These are phyloP conservation scores for Scopus umbretta DNA, from an alignment of 2,113 vertebrate species.

Conservation along the genomic window DNA sequence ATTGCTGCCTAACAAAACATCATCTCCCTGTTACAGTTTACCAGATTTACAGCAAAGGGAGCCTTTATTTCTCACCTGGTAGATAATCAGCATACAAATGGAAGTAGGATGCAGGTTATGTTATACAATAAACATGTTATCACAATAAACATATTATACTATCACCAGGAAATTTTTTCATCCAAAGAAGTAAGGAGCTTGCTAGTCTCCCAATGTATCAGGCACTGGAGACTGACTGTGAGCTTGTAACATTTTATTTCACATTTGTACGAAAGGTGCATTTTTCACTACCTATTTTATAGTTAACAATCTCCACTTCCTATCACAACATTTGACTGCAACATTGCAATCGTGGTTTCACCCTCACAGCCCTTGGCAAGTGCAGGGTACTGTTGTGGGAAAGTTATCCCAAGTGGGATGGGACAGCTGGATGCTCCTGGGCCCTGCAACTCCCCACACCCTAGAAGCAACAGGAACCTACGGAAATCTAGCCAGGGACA, in stretches of 20 bases:
- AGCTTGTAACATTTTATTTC: neutral
- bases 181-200: neutral
- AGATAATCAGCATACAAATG: neutral
- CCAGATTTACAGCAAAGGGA: neutral
- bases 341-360: neutral
- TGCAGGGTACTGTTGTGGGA: neutral
- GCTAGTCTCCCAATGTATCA: neutral
- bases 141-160: neutral
- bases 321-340: neutral
- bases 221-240: neutral
- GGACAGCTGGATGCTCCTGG: neutral
- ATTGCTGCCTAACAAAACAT: neutral
- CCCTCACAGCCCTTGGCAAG: neutral
- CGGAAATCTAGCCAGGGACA: neutral
- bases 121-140: neutral
- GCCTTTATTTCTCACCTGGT: neutral
- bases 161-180: neutral
- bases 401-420: neutral
- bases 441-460: neutral
- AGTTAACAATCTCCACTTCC: neutral
- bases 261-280: neutral
- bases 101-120: neutral
- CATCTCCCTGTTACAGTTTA: neutral
- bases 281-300: neutral
- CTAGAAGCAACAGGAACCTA: neutral